A percentile compares a stretch with the other conserved stretches of the same genome.
Evolutionary conservation across 1,140 invertebrate genomes (phyloP).

Genomic region (Tetragnatha versicolor): DNA sequence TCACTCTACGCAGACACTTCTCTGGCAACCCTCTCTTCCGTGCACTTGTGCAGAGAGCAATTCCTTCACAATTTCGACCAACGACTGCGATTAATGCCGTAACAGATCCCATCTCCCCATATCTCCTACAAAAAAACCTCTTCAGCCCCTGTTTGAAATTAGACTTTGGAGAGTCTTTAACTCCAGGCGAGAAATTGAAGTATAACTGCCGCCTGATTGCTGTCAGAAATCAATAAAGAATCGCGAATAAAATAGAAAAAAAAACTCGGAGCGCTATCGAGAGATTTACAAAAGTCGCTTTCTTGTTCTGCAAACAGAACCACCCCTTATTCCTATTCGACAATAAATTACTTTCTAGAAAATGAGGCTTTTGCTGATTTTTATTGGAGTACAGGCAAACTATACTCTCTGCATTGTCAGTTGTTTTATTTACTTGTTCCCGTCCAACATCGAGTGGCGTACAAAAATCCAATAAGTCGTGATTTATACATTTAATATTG

Average conservation of each 20-base stretch:
- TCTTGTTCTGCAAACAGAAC: background rate
- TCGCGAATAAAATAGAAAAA: background rate
- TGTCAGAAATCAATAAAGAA: background rate
- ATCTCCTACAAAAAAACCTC: background rate
- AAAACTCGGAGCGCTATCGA: background rate
- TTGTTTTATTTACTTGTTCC: no score
- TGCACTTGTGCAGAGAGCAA: constrained; percentile 1
- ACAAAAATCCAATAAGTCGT: no score
- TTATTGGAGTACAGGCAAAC: no score
- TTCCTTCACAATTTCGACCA: constrained; percentile 21
- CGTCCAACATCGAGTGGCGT: no score
- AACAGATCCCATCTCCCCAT: constrained; percentile 13
- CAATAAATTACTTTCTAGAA: background rate
- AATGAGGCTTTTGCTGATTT: no score
- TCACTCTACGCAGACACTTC: no score
- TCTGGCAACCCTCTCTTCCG: background rate
- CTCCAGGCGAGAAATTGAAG: background rate
- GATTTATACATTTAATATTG: no score
- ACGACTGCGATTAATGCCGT: constrained; percentile 1
- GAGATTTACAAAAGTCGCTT: background rate
- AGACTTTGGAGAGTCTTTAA: constrained; percentile 21
- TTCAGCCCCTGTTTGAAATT: constrained; percentile 14
- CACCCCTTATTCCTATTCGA: background rate
- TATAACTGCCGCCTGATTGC: no score
- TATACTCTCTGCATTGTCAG: no score